phyloP scores from a whole-genome alignment of 2,113 vertebrate species.

The Notechis scutatus region DNA sequence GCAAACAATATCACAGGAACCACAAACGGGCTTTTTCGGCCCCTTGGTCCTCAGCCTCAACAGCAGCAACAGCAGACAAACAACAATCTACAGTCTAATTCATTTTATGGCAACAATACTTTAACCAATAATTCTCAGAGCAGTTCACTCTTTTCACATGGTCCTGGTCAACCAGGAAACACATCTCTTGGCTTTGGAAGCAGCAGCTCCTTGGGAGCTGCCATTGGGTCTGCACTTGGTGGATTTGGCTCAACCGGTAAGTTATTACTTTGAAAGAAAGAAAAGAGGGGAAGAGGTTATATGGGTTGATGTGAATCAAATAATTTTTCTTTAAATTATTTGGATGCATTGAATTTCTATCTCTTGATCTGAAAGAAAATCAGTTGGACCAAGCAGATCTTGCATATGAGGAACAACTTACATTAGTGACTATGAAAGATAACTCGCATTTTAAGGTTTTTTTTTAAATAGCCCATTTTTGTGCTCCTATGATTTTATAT shows the following conservation, averaged over 20 bases:
- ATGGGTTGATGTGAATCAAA: constrained; percentile 34
- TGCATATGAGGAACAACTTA: not conserved
- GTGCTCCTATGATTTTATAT: not conserved
- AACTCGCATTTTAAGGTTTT: not conserved
- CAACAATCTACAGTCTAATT: constrained; percentile 86
- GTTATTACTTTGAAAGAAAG: constrained; percentile 43
- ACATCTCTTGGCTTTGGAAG: constrained; percentile 92
- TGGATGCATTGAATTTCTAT: not conserved
- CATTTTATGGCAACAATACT: constrained; percentile 90
- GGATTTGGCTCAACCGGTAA: constrained; percentile 93
- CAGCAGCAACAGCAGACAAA: constrained; percentile 83
- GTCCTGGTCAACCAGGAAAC: constrained; percentile 82
- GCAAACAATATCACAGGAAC: constrained; percentile 87
- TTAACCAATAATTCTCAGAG: constrained; percentile 90
- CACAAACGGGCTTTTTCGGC: constrained; percentile 90
- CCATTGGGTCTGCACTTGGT: constrained; percentile 90
- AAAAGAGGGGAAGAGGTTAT: constrained; percentile 49
- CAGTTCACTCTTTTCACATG: constrained; percentile 94
- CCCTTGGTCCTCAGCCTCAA: constrained; percentile 84
- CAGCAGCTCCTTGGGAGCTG: constrained; percentile 86
- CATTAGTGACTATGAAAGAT: not conserved
- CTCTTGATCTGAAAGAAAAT: not conserved
- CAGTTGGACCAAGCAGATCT: not conserved
- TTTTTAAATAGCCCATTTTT: not conserved
- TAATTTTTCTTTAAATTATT: not conserved